Evolutionary conservation across 2,888 invertebrate species (phyloP), one percentile per base, ranked within the genome.

Genomic region (Phorcus lineatus): DNA sequence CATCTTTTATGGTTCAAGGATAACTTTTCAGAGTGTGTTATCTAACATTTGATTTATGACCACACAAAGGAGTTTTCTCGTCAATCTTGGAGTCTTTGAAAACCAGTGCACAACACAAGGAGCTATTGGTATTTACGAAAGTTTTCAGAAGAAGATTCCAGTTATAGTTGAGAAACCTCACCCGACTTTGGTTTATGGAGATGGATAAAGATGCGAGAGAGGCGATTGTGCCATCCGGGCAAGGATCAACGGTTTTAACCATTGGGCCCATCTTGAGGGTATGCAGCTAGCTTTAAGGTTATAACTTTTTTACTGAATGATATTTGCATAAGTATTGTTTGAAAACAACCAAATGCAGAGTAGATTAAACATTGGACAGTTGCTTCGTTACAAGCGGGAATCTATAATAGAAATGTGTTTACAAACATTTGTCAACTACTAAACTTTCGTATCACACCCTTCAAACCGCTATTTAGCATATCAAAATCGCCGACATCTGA

Each of bases 181-280:
- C 28, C 78, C 80, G 4, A 77, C 79, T 40, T 19, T 83, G 16
- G 83, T 80, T 4, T 82, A 57, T 53, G 83, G 83, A 2, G 80
- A 83, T 57, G 80, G 80, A 13, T 77, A 80, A 2, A 79, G 80
- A 22, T 80, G 81, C 57, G 74, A 75, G 31, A 13, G 76, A 40
- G 66, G 78, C 0, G 82, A 81, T 77, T 80, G 82, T 80, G 83
- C 86, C 1, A 81, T 82, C 2, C 76, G 57, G n/a, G 81, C 84
- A 11, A 16, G 80, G 31, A 17, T 57, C 16, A 83, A 82, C 55
- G 81, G 83, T 3, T 57, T 85, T 9, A 77, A 74, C n/a, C 75
- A 66, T 13, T 77, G 62, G 40, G 84, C 82, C 47, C 28, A 82
- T 52, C 47, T 83, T 4, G 83, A 84, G 28, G 82, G 83, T 4